A percentile compares a stretch with the other conserved stretches of the same genome.
phyloP scores from a whole-genome alignment of 2,888 invertebrate genomes.

The Orthosia gracilis region DNA sequence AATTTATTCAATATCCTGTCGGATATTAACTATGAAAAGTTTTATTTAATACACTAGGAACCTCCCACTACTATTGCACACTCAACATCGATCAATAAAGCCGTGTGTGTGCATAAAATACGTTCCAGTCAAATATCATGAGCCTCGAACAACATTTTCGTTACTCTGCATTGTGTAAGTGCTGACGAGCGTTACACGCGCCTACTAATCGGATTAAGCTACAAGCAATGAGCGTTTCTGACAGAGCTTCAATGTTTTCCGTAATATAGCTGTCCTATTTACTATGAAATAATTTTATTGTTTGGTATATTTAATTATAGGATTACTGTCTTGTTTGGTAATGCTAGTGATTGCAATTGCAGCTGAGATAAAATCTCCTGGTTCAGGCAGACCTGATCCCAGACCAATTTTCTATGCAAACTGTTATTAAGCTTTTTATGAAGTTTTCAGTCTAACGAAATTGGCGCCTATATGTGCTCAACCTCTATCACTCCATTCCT shows the following conservation, averaged over 20 bases:
- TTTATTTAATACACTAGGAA: background rate
- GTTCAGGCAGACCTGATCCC: too few relatives aligned
- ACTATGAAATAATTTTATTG: background rate
- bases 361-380: background rate
- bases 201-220: conserved; percentile 29
- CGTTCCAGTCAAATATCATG: conserved; percentile 7
- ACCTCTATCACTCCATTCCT: too few relatives aligned
- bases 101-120: conserved; percentile 10
- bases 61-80: background rate
- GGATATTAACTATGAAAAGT: background rate
- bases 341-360: background rate
- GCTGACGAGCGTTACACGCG: conserved; percentile 23
- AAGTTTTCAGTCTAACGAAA: background rate
- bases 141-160: conserved; percentile 21
- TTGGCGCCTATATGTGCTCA: too few relatives aligned
- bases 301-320: conserved; percentile 14
- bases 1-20: background rate
- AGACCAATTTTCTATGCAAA: background rate
- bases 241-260: conserved; percentile 17
- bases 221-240: conserved; percentile 42
- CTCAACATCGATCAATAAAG: conserved; percentile 9
- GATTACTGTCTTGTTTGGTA: background rate
- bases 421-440: background rate
- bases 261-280: conserved; percentile 6
- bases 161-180: conserved; percentile 28